Base-by-base conservation (phyloP, 2,888 invertebrate genomes). In the Ectemnius lituratus region DNA sequence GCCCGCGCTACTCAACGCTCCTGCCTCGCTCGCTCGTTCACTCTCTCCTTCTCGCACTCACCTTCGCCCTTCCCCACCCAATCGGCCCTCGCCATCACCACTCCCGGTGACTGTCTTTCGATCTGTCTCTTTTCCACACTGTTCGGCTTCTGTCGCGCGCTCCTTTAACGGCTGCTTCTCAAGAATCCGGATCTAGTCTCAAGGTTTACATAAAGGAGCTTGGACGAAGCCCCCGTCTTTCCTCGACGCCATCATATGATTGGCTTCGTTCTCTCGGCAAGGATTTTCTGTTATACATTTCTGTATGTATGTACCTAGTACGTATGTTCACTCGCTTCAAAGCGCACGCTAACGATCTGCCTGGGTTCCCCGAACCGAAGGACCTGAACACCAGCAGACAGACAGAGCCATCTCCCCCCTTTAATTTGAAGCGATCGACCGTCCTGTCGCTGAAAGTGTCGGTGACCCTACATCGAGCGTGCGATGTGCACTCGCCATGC, bases 141-240 rank as follows among this genome's bases (percentile, higher is more conserved):
- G 46, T 13, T 14, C 45, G 57, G 18, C 58, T 2, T 13, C 67
- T 62, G 74, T 68, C 58, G 52, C 58, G 58, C 60, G 28, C 63
- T 37, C 37, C 37, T 37, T 37, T 37, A 37, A 37, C 37, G 37
- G 61, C 67, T 69, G 77, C 77, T 76, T 71, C 83, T 75, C 81
- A 86, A 88, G 88, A 89, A 89, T 89, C 89, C 89, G 89, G 89
- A 89, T 89, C 89, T 89, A 86, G 85, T 83, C 86, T 89, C 88
- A 89, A 89, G 89, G 89, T 89, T 89, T 89, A 88, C 86, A 88
- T 88, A 88, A 88, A 89, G 83, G 84, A 88, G 85, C 84, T 84
- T 72, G 77, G 67, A 76, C 79, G 76, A 77, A 78, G 66, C 74
- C 70, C 74, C 67, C 78, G 73, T 75, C 67, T 74, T 79, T 72